These are phyloP conservation scores for Alviniconcha marisindica DNA, from an alignment of 1,140 invertebrate genomes.

Conservation along the genomic window DNA sequence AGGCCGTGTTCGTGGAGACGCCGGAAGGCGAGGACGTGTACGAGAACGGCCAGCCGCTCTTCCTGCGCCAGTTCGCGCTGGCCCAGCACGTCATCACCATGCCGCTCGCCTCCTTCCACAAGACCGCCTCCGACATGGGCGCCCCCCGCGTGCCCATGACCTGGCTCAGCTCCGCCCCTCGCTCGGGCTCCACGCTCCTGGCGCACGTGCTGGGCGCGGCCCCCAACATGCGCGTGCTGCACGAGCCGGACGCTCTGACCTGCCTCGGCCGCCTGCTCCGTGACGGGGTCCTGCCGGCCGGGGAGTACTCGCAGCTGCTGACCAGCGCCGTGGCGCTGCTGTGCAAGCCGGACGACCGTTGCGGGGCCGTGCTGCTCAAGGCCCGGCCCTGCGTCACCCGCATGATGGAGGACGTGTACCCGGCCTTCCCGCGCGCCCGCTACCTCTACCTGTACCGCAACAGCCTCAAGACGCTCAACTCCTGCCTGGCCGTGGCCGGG, in stretches of 20 bases:
- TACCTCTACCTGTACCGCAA: slow-evolving; percentile 71
- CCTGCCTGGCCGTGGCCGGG: slow-evolving; percentile 57
- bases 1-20: slow-evolving; percentile 68
- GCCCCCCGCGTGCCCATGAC: slow-evolving; percentile 63
- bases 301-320: slow-evolving; percentile 67
- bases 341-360: slow-evolving; percentile 70
- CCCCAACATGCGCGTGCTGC: slow-evolving; percentile 61
- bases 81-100: slow-evolving; percentile 68
- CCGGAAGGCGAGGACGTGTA: slow-evolving; percentile 57
- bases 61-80: slow-evolving; percentile 64
- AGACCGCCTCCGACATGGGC: slow-evolving; percentile 69
- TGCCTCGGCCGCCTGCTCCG: slow-evolving; percentile 62
- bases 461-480: slow-evolving; percentile 66
- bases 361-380: slow-evolving; percentile 64
- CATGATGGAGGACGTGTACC: slow-evolving; percentile 61
- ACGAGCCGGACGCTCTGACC: slow-evolving; percentile 68
- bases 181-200: slow-evolving; percentile 66
- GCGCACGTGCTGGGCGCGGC: slow-evolving; percentile 67
- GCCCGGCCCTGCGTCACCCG: slow-evolving; percentile 61
- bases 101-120: slow-evolving; percentile 69
- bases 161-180: slow-evolving; percentile 66
- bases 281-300: slow-evolving; percentile 50
- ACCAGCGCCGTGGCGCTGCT: slow-evolving; percentile 66
- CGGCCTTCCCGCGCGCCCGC: slow-evolving; percentile 61
- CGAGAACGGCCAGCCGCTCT: slow-evolving; percentile 46